Conservation (phyloP, 2,888 invertebrate genomes). For the Zygaena filipendulae region DNA sequence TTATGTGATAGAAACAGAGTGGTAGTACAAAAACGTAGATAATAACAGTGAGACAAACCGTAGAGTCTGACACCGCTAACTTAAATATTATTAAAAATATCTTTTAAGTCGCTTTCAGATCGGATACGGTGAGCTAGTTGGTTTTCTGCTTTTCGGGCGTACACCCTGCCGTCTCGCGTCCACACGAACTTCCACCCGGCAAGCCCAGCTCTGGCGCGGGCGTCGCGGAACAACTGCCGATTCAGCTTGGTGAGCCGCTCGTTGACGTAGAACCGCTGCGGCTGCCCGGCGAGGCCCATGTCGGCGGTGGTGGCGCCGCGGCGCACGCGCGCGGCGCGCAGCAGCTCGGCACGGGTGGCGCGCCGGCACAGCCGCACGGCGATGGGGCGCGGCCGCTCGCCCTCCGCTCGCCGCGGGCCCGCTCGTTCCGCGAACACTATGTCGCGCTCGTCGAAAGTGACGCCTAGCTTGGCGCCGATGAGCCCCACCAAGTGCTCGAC, state of each 20-base stretch:
- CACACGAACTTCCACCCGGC: neutral
- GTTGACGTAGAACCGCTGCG: slow-evolving; percentile 9
- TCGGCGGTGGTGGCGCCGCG: slow-evolving; percentile 1
- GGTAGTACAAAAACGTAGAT: too few species aligned
- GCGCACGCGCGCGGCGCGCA: slow-evolving; percentile 3
- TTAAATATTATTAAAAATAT: too few species aligned
- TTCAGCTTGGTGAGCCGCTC: slow-evolving; percentile 12
- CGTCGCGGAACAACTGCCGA: slow-evolving; percentile 9
- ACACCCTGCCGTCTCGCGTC: neutral
- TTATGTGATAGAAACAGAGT: too few species aligned
- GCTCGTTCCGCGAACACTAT: neutral
- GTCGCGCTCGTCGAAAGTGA: too few species aligned
- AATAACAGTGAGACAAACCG: too few species aligned
- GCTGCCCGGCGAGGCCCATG: slow-evolving; percentile 1
- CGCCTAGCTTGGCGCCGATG: too few species aligned
- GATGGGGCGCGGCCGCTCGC: slow-evolving; percentile 3
- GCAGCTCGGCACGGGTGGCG: neutral
- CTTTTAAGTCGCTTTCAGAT: too few species aligned
- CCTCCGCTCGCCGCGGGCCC: neutral
- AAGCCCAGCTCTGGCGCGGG: slow-evolving; percentile 3
- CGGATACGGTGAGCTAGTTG: neutral
- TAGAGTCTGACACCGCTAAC: too few species aligned
- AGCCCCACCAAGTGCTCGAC: slow-evolving; percentile 1
- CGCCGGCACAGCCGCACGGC: slow-evolving; percentile 4
- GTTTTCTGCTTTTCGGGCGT: neutral